Conservation (phyloP, 2,888 invertebrate genomes). For the Lochmaea crataegi region DNA sequence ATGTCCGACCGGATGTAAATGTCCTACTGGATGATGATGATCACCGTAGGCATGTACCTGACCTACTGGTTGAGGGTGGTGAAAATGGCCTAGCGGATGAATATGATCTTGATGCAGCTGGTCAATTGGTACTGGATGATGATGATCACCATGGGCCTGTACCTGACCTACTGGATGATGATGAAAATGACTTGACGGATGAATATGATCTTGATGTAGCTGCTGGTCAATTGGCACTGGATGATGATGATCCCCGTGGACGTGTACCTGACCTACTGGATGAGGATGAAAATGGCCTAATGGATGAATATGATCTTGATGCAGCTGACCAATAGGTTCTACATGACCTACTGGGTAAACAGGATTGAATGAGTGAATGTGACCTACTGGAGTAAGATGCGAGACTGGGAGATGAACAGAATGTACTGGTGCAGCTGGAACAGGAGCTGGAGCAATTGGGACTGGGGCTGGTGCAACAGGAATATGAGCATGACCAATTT, state of each 20-base stretch:
- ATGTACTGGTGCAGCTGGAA: conserved; percentile 28
- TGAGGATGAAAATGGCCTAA: conserved; percentile 1
- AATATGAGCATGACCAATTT: neutral
- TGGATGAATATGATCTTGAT: conserved; percentile 10
- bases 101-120: conserved; percentile 6
- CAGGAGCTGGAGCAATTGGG: conserved; percentile 17
- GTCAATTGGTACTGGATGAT: neutral
- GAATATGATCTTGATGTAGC: conserved; percentile 14
- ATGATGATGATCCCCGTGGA: neutral
- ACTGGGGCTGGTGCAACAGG: conserved; percentile 21
- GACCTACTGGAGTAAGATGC: conserved; percentile 13
- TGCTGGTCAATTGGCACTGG: neutral
- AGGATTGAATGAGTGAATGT: neutral
- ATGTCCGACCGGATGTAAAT: neutral
- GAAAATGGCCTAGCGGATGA: neutral
- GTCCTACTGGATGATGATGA: conserved; percentile 21
- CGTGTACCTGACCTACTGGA: conserved; percentile 18
- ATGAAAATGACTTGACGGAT: neutral
- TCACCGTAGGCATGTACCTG: neutral
- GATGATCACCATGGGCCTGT: neutral
- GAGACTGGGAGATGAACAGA: conserved; percentile 22
- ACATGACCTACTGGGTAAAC: conserved; percentile 10
- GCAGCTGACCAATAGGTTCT: neutral
- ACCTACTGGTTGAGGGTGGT: neutral
- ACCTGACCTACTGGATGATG: conserved; percentile 11